Evolutionary conservation across 2,888 invertebrate species (phyloP).

Genomic region (Dione vanillae): DNA sequence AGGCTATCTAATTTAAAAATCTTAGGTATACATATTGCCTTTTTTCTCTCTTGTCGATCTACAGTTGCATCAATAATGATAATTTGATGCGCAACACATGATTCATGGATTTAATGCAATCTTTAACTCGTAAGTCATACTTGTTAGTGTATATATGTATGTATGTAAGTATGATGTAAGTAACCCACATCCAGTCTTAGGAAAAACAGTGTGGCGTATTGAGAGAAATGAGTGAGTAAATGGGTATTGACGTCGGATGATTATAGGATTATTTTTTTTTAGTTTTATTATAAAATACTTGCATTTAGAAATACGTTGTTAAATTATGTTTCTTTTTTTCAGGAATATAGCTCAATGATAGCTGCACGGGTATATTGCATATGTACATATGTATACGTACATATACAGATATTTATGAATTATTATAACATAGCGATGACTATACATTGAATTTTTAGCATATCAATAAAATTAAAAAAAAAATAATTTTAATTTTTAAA

Average conservation of each 20-base stretch:
- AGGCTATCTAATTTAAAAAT: neutral
- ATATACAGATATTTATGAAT: too few relatives aligned
- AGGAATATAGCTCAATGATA: too few relatives aligned
- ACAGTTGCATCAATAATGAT: constrained; percentile 32
- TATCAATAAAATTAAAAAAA: too few relatives aligned
- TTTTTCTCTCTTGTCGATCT: constrained; percentile 4
- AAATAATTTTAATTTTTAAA: too few relatives aligned
- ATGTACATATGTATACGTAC: too few relatives aligned
- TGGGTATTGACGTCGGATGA: constrained; percentile 3
- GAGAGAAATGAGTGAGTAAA: constrained; percentile 3
- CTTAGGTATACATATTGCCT: neutral
- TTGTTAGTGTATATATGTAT: neutral
- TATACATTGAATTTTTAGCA: too few relatives aligned
- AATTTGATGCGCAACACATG: constrained; percentile 33
- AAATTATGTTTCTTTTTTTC: too few relatives aligned
- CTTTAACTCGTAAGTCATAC: constrained; percentile 1
- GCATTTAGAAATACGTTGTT: neutral
- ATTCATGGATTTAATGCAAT: constrained; percentile 21
- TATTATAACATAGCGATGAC: too few relatives aligned
- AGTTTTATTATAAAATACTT: neutral
- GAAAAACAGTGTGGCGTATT: constrained; percentile 14
- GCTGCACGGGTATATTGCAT: too few relatives aligned
- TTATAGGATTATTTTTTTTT: neutral
- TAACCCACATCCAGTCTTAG: neutral
- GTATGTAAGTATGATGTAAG: constrained; percentile 10